phyloP scores from a whole-genome alignment of 2,113 vertebrate species.

The Peucedramus taeniatus region DNA sequence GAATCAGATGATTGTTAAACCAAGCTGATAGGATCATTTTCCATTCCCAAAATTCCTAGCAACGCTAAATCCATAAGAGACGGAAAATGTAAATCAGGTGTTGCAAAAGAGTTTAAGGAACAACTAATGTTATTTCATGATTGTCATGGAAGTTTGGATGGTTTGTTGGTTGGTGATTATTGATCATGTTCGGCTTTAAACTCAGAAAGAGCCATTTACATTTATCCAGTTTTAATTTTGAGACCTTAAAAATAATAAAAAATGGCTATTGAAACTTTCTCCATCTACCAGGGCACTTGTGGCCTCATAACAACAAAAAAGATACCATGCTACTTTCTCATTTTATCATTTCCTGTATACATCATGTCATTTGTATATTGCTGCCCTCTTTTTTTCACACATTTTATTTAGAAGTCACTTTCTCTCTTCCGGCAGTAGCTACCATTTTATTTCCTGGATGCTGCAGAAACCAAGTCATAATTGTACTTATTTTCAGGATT shows the following conservation, averaged over 20 bases:
- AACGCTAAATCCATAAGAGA: not conserved
- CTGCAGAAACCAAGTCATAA: not conserved
- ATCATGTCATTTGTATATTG: rapidly evolving
- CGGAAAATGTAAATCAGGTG: not conserved
- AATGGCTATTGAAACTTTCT: not conserved
- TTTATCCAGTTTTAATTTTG: not conserved
- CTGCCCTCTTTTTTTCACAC: not conserved
- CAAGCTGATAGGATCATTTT: not conserved
- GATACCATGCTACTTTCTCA: rapidly evolving
- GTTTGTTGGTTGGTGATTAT: not conserved
- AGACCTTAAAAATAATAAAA: not conserved
- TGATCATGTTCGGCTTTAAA: not conserved
- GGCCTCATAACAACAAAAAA: not conserved
- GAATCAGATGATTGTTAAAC: not conserved
- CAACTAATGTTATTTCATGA: not conserved
- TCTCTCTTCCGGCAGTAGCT: not conserved
- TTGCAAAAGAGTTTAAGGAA: not conserved
- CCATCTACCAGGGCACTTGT: not conserved
- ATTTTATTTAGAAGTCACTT: not conserved
- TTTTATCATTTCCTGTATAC: not conserved
- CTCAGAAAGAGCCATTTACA: not conserved
- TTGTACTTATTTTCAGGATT: not conserved
- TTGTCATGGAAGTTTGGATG: not conserved
- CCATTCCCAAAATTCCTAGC: not conserved
- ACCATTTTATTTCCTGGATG: not conserved